phyloP scores from a whole-genome alignment of 2,113 vertebrate species.

The Balaeniceps rex region DNA sequence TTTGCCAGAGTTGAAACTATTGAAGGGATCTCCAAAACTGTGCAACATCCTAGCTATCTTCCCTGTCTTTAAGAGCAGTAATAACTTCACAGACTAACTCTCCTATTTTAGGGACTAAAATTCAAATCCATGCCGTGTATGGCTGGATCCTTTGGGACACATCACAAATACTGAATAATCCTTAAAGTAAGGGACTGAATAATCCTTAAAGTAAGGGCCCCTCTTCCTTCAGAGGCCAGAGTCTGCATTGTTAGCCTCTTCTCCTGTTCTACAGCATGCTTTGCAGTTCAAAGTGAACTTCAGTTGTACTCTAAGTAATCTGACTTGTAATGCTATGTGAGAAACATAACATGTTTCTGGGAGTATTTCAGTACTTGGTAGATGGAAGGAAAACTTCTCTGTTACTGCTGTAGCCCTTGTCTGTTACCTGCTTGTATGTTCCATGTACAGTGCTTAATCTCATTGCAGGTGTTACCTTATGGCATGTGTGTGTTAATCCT shows the following conservation, averaged over 20 bases:
- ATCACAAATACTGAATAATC: neutral
- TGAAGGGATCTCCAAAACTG: neutral
- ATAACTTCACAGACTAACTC: neutral
- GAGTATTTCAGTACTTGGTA: neutral
- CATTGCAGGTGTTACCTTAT: neutral
- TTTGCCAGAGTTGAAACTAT: neutral
- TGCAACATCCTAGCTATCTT: neutral
- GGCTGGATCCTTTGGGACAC: neutral
- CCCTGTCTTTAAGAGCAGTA: neutral
- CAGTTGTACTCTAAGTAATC: neutral
- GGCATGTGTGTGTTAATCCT: neutral
- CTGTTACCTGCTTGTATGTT: neutral
- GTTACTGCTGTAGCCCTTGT: neutral
- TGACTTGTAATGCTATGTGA: neutral
- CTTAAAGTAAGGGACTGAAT: too few relatives aligned
- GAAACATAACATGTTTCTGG: rapidly evolving
- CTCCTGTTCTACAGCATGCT: neutral
- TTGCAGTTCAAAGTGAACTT: neutral
- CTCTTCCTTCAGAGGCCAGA: neutral
- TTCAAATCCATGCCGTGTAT: rapidly evolving
- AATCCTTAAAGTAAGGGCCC: neutral
- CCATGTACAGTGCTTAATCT: neutral
- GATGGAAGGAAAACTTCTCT: neutral
- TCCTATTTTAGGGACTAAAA: neutral
- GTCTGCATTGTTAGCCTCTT: neutral